phyloP scores from a whole-genome alignment of 1,140 invertebrate genomes.

The Nylanderia fulva region DNA sequence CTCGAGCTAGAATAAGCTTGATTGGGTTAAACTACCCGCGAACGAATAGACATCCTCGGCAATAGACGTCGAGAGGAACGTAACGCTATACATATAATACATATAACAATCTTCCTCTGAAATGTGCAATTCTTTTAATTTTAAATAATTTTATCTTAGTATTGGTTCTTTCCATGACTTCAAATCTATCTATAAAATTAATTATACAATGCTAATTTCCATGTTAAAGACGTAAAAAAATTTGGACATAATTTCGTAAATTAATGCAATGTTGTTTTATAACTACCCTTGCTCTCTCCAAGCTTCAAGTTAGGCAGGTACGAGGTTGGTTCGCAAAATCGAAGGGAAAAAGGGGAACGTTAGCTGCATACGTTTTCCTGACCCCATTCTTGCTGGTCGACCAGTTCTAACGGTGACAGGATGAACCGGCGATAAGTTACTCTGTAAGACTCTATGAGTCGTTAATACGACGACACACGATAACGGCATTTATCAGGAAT shows the following conservation, averaged over 20 bases:
- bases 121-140: background rate
- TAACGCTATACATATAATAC: too few species aligned
- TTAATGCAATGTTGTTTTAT: background rate
- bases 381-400: slow-evolving; percentile 34
- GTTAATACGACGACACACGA: background rate
- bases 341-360: background rate
- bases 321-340: background rate
- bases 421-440: background rate
- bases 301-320: background rate
- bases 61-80: background rate
- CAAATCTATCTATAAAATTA: background rate
- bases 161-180: background rate
- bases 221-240: background rate
- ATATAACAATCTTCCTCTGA: background rate
- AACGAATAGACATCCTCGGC: slow-evolving; percentile 15
- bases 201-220: background rate
- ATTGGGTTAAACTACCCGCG: slow-evolving; percentile 51
- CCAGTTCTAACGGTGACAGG: background rate
- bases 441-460: background rate
- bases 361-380: background rate
- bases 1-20: slow-evolving; percentile 35
- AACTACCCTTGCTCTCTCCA: background rate
- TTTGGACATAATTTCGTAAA: background rate
- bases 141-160: background rate
- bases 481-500: slow-evolving; percentile 6